These are phyloP conservation scores for Clavelina lepadiformis DNA, from an alignment of 23 tunicate species.

Conservation along the genomic window DNA sequence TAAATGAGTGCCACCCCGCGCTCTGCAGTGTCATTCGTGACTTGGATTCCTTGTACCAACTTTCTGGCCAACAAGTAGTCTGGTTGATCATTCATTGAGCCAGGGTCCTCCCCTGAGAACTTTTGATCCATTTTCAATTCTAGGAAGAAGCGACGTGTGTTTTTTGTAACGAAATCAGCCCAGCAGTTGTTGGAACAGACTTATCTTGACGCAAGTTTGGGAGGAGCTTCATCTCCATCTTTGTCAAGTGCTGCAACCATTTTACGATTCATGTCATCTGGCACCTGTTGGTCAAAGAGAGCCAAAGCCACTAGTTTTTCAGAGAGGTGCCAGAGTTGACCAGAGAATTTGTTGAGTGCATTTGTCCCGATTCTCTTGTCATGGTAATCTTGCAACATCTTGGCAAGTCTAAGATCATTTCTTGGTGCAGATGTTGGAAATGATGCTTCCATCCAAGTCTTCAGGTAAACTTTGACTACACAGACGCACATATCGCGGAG, in stretches of 20 bases:
- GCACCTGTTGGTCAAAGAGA: constrained; percentile 4
- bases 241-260: constrained; percentile 21
- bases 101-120: constrained; percentile 14
- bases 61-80: constrained; percentile 16
- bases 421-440: constrained; percentile 21
- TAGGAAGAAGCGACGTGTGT: constrained; percentile 8
- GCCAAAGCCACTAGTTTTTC: constrained; percentile 18
- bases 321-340: constrained; percentile 18
- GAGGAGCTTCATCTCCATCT: constrained; percentile 19
- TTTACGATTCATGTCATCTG: constrained; percentile 14
- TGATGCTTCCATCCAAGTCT: constrained; percentile 23
- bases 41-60: constrained; percentile 5
- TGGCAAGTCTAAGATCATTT: no score
- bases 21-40: constrained; percentile 22
- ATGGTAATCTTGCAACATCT: constrained; percentile 3
- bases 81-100: constrained; percentile 20
- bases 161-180: constrained; percentile 10
- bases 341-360: no score
- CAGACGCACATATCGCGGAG: constrained; percentile 12
- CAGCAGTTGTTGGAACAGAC: constrained; percentile 10
- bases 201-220: constrained; percentile 12
- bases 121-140: constrained; percentile 10
- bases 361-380: constrained; percentile 14
- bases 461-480: constrained; percentile 17
- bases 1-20: constrained; percentile 15